Evolutionary conservation across 2,888 invertebrate genomes (phyloP).

Genomic region (Agrochola circellaris): DNA sequence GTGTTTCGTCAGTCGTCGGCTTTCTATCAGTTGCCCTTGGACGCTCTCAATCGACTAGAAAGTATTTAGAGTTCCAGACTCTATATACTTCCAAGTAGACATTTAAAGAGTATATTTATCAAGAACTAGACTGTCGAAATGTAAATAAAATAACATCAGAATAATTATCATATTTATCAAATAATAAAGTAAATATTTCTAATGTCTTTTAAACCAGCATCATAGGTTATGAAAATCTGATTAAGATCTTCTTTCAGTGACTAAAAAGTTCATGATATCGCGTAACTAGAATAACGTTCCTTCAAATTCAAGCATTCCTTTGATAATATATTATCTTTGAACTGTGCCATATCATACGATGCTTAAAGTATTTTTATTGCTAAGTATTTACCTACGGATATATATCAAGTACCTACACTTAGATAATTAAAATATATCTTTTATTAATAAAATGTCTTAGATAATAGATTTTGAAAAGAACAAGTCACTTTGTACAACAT

Average conservation of each 20-base stretch:
- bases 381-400: background rate
- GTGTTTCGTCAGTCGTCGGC: no score
- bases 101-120: no score
- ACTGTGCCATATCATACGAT: background rate
- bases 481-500: conserved; percentile 4
- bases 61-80: no score
- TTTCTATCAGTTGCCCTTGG: no score
- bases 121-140: background rate
- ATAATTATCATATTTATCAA: background rate
- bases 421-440: conserved; percentile 5
- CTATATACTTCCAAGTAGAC: no score
- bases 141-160: no score
- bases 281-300: background rate
- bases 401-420: background rate
- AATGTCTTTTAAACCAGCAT: background rate
- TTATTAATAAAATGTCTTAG: conserved; percentile 6
- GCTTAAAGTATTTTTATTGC: conserved; percentile 22
- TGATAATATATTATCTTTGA: background rate
- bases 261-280: background rate
- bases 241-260: background rate
- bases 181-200: background rate
- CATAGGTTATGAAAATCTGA: background rate
- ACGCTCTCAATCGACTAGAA: no score
- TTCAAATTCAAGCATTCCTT: background rate
- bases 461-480: conserved; percentile 16